Percentiles rank a stretch among this genome's conserved stretches.
Evolutionary conservation across 2,113 vertebrate genomes (phyloP).

Genomic region (Elgaria multicarinata): DNA sequence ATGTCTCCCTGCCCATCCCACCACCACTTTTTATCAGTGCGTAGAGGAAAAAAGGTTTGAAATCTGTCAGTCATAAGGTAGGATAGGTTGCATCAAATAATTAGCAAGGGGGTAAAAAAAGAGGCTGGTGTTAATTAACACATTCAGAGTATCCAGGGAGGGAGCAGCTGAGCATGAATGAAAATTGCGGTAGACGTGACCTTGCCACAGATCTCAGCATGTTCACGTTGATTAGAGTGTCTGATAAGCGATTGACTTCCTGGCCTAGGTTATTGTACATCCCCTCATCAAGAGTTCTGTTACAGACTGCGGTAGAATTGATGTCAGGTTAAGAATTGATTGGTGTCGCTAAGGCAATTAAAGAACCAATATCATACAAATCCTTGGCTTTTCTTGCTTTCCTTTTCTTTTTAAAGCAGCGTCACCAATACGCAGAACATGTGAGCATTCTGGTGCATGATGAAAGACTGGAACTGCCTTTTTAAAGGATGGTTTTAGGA

Average conservation of each 20-base stretch:
- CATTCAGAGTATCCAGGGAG: conserved; percentile 12
- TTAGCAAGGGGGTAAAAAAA: conserved; percentile 19
- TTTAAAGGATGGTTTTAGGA: no score
- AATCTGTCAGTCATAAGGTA: background rate
- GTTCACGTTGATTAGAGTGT: conserved; percentile 14
- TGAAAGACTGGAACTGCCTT: background rate
- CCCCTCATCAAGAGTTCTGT: conserved; percentile 45
- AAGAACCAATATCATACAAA: conserved; percentile 44
- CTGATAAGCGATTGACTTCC: conserved; percentile 51
- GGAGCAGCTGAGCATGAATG: background rate
- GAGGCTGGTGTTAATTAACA: conserved; percentile 20
- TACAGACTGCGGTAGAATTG: conserved; percentile 35
- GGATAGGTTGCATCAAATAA: conserved; percentile 28
- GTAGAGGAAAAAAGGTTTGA: background rate
- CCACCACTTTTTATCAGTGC: conserved; percentile 2
- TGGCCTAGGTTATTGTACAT: conserved; percentile 35
- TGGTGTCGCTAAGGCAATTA: conserved; percentile 36
- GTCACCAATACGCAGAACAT: background rate
- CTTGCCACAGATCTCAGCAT: background rate
- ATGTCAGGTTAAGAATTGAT: conserved; percentile 39
- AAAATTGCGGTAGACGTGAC: conserved; percentile 25
- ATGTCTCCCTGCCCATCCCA: background rate
- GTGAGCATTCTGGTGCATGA: background rate
- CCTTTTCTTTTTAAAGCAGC: background rate
- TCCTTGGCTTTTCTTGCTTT: background rate